A percentile compares a stretch with the other conserved stretches of the same genome.
These are phyloP conservation scores for Atherinomorus stipes DNA, from an alignment of 2,113 vertebrate species.

Conservation along the genomic window DNA sequence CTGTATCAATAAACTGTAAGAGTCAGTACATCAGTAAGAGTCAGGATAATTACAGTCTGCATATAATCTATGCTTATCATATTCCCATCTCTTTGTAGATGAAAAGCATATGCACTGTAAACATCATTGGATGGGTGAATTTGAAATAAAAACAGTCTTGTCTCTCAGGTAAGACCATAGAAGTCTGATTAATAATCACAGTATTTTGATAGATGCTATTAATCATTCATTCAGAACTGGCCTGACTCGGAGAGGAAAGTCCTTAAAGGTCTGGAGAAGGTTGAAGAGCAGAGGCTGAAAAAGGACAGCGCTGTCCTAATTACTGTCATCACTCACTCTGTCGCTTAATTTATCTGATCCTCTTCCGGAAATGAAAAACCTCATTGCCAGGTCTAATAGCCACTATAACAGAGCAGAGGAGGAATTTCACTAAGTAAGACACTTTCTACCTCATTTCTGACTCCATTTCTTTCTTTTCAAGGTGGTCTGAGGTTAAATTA, in stretches of 20 bases:
- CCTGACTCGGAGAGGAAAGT: slow-evolving; percentile 49
- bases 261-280: slow-evolving; percentile 69
- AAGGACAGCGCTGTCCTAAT: slow-evolving; percentile 76
- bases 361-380: slow-evolving; percentile 64
- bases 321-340: slow-evolving; percentile 78
- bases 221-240: slow-evolving; percentile 65
- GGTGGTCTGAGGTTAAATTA: slow-evolving; percentile 56
- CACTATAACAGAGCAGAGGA: slow-evolving; percentile 45
- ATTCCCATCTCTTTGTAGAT: slow-evolving; percentile 21
- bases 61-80: slow-evolving; percentile 26
- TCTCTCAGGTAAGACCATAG: slow-evolving; percentile 24
- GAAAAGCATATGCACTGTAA: slow-evolving; percentile 22
- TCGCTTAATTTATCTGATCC: slow-evolving; percentile 65
- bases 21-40: slow-evolving; percentile 51
- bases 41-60: slow-evolving; percentile 48
- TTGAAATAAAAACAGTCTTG: slow-evolving; percentile 8
- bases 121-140: slow-evolving; percentile 14
- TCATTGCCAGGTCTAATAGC: slow-evolving; percentile 56
- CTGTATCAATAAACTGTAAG: slow-evolving; percentile 51
- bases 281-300: slow-evolving; percentile 70
- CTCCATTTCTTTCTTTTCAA: slow-evolving; percentile 43
- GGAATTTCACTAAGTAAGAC: slow-evolving; percentile 29
- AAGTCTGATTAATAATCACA: slow-evolving; percentile 59
- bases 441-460: slow-evolving; percentile 48
- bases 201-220: slow-evolving; percentile 44